Evolutionary conservation across 2,797 vertebrate species (phyloP).

Genomic region (Anguilla anguilla): DNA sequence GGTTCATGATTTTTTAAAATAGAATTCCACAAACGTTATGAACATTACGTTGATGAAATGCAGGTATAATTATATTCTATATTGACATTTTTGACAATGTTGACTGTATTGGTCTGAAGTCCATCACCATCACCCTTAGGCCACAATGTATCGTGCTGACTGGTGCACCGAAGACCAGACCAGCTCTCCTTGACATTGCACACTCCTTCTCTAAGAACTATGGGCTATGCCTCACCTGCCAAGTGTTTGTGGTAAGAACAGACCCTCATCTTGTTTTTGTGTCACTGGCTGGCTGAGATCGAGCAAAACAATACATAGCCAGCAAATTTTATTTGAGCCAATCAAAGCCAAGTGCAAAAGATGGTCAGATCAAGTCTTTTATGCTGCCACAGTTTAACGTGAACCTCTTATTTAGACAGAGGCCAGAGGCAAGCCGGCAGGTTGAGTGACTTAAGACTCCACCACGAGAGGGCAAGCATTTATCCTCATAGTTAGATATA

Average conservation of each 20-base stretch:
- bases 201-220: conserved; percentile 89
- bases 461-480: not conserved
- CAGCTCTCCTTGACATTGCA: conserved; percentile 89
- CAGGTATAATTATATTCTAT: not conserved
- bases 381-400: conserved; percentile 9
- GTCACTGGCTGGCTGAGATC: conserved; percentile 5
- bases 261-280: not conserved
- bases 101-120: not conserved
- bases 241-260: conserved; percentile 86
- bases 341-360: conserved; percentile 18
- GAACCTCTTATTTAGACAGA: conserved; percentile 15
- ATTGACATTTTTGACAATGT: not conserved
- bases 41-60: not conserved
- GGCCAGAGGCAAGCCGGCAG: not conserved
- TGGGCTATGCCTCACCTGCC: conserved; percentile 88
- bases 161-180: conserved; percentile 83
- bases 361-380: not conserved
- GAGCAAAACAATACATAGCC: conserved; percentile 5
- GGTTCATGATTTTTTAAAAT: not conserved
- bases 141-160: conserved; percentile 90
- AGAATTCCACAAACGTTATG: not conserved
- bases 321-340: not conserved
- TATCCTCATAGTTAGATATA: not conserved
- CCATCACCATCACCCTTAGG: conserved; percentile 60
- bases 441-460: not conserved